Base-by-base conservation (phyloP, 2,113 vertebrate species). In the Serinus canaria region DNA sequence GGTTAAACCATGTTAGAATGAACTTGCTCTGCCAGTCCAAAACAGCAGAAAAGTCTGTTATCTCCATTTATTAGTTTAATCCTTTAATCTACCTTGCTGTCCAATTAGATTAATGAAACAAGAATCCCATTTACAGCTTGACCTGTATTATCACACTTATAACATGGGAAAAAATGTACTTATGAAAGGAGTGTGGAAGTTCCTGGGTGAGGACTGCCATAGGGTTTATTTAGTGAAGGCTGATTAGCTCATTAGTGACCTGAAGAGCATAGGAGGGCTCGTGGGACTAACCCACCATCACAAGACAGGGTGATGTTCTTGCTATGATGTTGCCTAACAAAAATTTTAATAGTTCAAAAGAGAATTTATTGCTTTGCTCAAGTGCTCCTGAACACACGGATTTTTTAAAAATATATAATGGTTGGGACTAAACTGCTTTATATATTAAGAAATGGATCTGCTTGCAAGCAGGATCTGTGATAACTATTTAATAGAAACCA, bases 41-140 rank as follows among this genome's bases (percentile, higher is more conserved):
- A 94, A 50, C 64, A 86, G 76, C 68, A 86, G 92, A 96, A 88
- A 95, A 90, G 47, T 92, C 63, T 44, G 90, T 94, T 96, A 96
- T 92, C 82, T 76, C 58, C 84, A 85, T 95, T 95, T 96, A 87
- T 96, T 91, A 85, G 82, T 74, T 90, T 92, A 97, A 94, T 93
- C 94, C 68, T 87, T 95, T 97, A 97, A 97, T 96, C 90, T 69
- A 95, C 85, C 92, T 94, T 90, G 88, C 90, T 90, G 92, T 95
- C 79, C 87, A 95, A 88, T 96, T 88, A 96, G 92, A 95, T 96
- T 94, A 97, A 95, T 92, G 90, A 88, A 93, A 74, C 72, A 83
- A 76, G 50, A 96, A 91, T 84, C 55, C 75, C 86, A 63, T 83
- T 95, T 90, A 67, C 78, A 93, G 87, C 72, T 93, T 96, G 91